Evolutionary conservation across 1,140 invertebrate genomes (phyloP), one percentile per base, ranked within the genome.

Genomic region (Apis dorsata): DNA sequence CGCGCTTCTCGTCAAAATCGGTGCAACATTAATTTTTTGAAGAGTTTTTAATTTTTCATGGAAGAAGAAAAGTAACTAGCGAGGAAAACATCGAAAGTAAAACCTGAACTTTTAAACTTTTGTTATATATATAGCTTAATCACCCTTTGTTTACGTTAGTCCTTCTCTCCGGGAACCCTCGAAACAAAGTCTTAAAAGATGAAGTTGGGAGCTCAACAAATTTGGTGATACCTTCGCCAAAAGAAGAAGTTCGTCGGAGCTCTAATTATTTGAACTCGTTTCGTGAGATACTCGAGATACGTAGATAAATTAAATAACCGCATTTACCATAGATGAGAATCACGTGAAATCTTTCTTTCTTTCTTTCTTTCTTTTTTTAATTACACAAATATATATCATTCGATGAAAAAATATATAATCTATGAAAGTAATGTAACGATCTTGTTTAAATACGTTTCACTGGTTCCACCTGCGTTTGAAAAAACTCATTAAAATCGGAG

Each of bases 111-210:
- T 51, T 21, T 17, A 19, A 79, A 79, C 83, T 85, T 88, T 63
- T 83, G 66, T 75, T 82, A 79, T 81, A 90, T 81, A 90, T 44
- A 44, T 85, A 82, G 80, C 84, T 88, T 87, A 90, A 89, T 88
- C 81, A 79, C 75, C 66, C 57, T 84, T 55, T 72, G 79, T 84
- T 88, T 85, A 77, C 79, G 81, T 90, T 84, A 83, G 49, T 57
- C 79, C 70, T 79, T 69, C 80, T 66, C 74, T 71, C 44, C 44
- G 60, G 13, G 55, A 74, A 82, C 82, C 73, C 80, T 78, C 59
- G 79, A 85, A 89, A 90, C 82, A 90, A 89, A 90, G 82, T 84
- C 81, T 51, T 81, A 74, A 69, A 85, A 76, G 84, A 86, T 86
- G 81, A 86, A 90, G 85, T 84, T 84, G 51, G 65, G 83, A 87